Base-by-base conservation (phyloP, 2,888 invertebrate genomes). In the Magallana nippona region DNA sequence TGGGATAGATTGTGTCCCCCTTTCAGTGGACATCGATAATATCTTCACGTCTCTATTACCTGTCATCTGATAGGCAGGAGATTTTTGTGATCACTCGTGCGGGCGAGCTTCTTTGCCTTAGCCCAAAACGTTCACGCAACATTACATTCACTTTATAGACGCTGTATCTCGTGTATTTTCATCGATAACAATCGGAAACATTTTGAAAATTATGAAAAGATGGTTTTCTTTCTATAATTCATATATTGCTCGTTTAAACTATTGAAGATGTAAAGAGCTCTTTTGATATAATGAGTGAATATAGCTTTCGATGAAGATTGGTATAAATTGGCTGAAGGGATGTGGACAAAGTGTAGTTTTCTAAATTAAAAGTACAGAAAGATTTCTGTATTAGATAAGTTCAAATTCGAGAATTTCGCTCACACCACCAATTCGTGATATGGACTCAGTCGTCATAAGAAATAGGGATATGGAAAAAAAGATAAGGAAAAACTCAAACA, bases 11-110 rank as follows among this genome's bases (percentile, higher is more conserved):
- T 22, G 5, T 13, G 71, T 71, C 32, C 44, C 17, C 71, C 71
- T 71, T 71, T 71, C 71, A 32, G 19, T 22, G 27, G 27, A 71
- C 71, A 13, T 22, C 27, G 71, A 71, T 71, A 71, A 71, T 27
- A 71, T 71, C 71, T 71, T 71, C 32, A 71, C 71, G 27, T 71
- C 71, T 71, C 71, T 27, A 71, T 71, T 22, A 32, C 71, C 27
- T 22, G 71, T 2, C 8, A 27, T 27, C 71, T 32, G 71, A 71
- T 71, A 15, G 71, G 22, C 71, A 71, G 15, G 22, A 15, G 22
- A 32, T 27, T 15, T 71, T 32, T 71, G 71, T 71, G 71, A 71
- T 71, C 71, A 27, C 27, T 71, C 15, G 22, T 22, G 71, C 71
- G 22, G 71, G 27, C 27, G 32, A 22, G 15, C 15, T 32, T 27